Base-by-base conservation (phyloP, 2,888 invertebrate genomes). In the Timema cristinae region DNA sequence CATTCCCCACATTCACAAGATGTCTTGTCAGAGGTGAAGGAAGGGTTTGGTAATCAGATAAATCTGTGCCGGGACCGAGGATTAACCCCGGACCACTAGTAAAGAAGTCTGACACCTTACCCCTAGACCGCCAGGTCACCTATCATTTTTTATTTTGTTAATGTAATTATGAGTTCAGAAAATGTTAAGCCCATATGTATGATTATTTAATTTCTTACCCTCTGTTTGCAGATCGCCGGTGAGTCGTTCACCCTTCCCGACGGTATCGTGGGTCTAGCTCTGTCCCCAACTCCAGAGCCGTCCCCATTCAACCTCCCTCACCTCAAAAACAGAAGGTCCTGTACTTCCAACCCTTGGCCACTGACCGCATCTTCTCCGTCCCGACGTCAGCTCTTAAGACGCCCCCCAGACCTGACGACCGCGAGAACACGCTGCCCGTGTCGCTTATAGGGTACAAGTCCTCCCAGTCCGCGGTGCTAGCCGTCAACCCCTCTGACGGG, bases 401-500 rank as follows among this genome's bases (percentile, higher is more conserved):
- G 1, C 93, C 93, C 0, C 93, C 93, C 0, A 86, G 88, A 1
- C 87, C 89, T 0, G 88, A 89, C 76, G 89, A 89, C 54, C 87
- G 90, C 66, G 88, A 89, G 75, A 63, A 63, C 63, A 8, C 63
- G 47, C 81, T 94, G 69, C 92, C 92, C 0, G 90, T 94, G 0
- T 88, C 89, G 74, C 83, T 93, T 66, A 91, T 93, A 13, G 94
- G 94, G 0, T 90, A 89, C 78, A 94, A 94, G 81, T 92, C 93
- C 0, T 94, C 94, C 0, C 93, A 93, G 81, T 93, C 94, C 6
- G 85, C 94, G 8, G 91, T 91, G 0, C 79, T 94, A 32, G 86
- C 90, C 0, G 87, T 92, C 0, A 90, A 92, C 75, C 89, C 68
- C n/a, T 1, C n/a, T 0, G 92, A 92, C 76, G 90, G 92, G 73